Percentiles rank a stretch among this genome's conserved stretches.
phyloP scores from a whole-genome alignment of 35 echinoderm and acorn worm species.

The Strongylocentrotus purpuratus region DNA sequence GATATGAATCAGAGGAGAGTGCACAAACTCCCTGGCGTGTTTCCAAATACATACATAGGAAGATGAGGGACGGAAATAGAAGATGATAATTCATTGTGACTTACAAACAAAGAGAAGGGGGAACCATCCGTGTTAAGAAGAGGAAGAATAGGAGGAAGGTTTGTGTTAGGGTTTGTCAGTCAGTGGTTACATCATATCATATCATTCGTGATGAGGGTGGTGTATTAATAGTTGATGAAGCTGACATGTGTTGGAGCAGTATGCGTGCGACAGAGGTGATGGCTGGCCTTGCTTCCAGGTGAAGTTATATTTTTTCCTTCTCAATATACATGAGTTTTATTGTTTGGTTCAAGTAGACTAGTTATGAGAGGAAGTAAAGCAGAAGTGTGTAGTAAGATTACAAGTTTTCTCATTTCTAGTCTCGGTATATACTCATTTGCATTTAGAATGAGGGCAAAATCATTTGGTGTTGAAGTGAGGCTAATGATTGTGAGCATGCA shows the following conservation, averaged over 20 bases:
- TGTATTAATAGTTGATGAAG: neutral
- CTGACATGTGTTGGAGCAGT: neutral
- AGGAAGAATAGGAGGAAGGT: neutral
- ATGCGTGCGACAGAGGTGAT: neutral
- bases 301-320: too few relatives aligned
- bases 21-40: neutral
- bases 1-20: neutral
- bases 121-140: neutral
- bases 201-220: neutral
- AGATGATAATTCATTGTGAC: constrained; percentile 11
- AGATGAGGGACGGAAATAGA: neutral
- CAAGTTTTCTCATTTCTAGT: too few relatives aligned
- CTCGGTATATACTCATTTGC: too few relatives aligned
- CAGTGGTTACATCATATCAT: neutral
- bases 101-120: neutral
- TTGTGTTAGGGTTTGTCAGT: neutral
- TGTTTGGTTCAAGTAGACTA: too few relatives aligned
- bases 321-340: too few relatives aligned
- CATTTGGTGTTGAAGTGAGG: too few relatives aligned
- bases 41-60: neutral
- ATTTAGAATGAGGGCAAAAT: too few relatives aligned
- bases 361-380: too few relatives aligned
- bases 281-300: neutral
- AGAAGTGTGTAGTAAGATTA: too few relatives aligned
- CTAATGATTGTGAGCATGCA: too few relatives aligned